These are phyloP conservation scores for Hetaerina americana DNA, from an alignment of 1,140 invertebrate genomes.

Conservation along the genomic window DNA sequence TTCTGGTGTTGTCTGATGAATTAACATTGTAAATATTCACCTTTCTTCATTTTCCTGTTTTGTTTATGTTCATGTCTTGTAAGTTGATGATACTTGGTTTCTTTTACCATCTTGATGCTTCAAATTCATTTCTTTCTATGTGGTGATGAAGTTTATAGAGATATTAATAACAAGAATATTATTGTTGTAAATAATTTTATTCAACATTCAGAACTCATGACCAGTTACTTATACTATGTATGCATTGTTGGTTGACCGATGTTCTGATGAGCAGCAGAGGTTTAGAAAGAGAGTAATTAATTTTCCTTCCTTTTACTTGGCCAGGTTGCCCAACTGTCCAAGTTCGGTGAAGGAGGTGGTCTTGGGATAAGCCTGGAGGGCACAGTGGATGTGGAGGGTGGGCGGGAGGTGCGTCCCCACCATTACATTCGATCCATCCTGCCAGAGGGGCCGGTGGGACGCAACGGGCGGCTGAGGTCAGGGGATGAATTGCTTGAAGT, in stretches of 20 bases:
- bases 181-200: too few relatives aligned
- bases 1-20: too few relatives aligned
- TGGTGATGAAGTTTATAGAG: too few relatives aligned
- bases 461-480: constrained; percentile 61
- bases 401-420: constrained; percentile 79
- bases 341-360: constrained; percentile 75
- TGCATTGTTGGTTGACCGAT: not conserved
- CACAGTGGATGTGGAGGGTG: constrained; percentile 88
- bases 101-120: too few relatives aligned
- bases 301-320: constrained; percentile 17
- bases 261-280: not conserved
- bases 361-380: constrained; percentile 93
- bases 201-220: not conserved
- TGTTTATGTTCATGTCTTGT: too few relatives aligned
- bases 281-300: too few relatives aligned
- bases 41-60: too few relatives aligned
- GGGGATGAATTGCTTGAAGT: constrained; percentile 84
- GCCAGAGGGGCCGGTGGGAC: constrained; percentile 86
- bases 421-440: constrained; percentile 88
- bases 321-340: constrained; percentile 68
- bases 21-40: too few relatives aligned
- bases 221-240: not conserved
- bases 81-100: too few relatives aligned
- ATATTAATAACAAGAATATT: too few relatives aligned
- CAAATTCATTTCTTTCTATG: too few relatives aligned